phyloP scores from a whole-genome alignment of 2,113 vertebrate species.

The Microcebus griseorufus region DNA sequence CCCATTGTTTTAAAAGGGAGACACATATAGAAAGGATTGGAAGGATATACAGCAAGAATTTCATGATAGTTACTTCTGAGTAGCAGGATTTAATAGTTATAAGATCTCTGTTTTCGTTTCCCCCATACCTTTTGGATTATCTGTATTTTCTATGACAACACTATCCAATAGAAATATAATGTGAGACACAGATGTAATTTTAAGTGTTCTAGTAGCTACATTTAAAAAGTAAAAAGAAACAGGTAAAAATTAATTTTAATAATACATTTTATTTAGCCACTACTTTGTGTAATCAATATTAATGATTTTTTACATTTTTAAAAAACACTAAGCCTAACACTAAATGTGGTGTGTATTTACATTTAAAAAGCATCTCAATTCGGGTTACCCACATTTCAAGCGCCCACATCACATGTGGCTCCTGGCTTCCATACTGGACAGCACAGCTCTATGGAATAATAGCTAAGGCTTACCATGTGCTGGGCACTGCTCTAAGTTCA shows the following conservation, averaged over 20 bases:
- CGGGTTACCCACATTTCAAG: neutral
- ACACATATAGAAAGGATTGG: neutral
- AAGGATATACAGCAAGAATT: neutral
- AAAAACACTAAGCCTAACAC: neutral
- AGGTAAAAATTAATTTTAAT: neutral
- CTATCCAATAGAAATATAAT: slow-evolving; percentile 18
- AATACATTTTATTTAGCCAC: slow-evolving; percentile 8
- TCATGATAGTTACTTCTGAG: neutral
- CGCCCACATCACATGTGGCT: neutral
- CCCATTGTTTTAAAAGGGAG: neutral
- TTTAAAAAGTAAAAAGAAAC: slow-evolving; percentile 32
- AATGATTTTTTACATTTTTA: neutral
- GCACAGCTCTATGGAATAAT: neutral
- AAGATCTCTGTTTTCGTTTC: neutral
- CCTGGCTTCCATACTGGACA: neutral
- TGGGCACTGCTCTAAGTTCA: neutral
- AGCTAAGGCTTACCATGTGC: neutral
- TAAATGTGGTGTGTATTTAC: neutral
- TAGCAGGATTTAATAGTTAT: neutral
- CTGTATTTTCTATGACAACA: neutral
- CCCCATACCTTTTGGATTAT: neutral
- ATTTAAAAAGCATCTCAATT: neutral
- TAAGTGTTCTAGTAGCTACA: neutral
- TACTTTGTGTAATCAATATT: slow-evolving; percentile 8
- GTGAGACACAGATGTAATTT: neutral